Base-by-base conservation (phyloP, 2,797 vertebrate genomes). In the Gorsachius magnificus region DNA sequence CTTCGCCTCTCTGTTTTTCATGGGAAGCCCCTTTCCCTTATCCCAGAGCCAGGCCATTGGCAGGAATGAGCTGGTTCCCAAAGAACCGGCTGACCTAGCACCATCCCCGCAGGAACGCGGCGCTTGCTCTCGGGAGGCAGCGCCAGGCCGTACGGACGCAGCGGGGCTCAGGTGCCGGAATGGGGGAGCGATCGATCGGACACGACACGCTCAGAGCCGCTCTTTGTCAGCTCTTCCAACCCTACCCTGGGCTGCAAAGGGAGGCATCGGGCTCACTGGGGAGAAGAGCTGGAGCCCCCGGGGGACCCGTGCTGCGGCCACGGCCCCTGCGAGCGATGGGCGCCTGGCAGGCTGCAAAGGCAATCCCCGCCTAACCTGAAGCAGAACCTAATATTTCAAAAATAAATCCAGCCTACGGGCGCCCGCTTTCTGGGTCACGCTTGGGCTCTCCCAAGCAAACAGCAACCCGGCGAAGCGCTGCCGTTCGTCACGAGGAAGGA, bases 171-270 rank as follows among this genome's bases (percentile, higher is more conserved):
- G 6, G 24, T 16, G 16, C 36, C 35, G 45, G 9, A 33, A 15
- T 0, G 5, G 33, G 26, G 24, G 28, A 53, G 10, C 0, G 0
- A 26, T 11, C 0, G 2, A 31, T 21, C 14, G 5, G n/a, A 53
- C 9, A 1, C 1, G 1, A 16, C 11, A 6, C 33, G 41, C 38
- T 13, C 53, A 1, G 26, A 72, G 64, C 24, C 2, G 19, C 70
- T 77, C 43, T 4, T 25, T 48, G 8, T 17, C 5, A 2, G 43
- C 48, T 33, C 70, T 9, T 1, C 10, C 20, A 41, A 58, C 16
- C 50, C 38, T 10, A 5, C 36, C 9, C 3, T 19, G 9, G 48
- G 36, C 19, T 20, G 19, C 16, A 9, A n/a, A 48, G 54, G 33
- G 10, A 31, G 53, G 38, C 16, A 4, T 18, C 16, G 4, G 46